Conservation (phyloP, 2,888 invertebrate species). For the Erebia palarica region DNA sequence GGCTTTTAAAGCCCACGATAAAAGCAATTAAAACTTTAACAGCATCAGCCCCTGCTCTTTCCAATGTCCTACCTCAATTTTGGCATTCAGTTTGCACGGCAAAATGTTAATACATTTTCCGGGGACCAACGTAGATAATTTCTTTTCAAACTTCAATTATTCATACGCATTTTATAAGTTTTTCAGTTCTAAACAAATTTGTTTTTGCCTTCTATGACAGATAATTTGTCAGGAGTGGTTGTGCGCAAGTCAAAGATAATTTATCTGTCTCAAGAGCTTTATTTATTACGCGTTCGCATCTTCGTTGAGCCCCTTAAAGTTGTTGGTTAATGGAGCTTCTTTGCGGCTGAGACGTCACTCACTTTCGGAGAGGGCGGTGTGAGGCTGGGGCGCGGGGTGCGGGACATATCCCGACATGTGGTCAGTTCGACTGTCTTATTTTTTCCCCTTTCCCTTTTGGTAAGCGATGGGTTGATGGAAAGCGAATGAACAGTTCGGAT, state of each 20-base stretch:
- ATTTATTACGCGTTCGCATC: conserved; percentile 80
- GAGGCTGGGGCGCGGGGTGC: conserved; percentile 33
- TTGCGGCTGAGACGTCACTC: conserved; percentile 69
- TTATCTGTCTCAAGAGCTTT: conserved; percentile 80
- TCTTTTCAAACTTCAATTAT: conserved; percentile 44
- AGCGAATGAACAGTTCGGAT: conserved; percentile 59
- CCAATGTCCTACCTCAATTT: conserved; percentile 59
- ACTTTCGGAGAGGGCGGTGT: conserved; percentile 47
- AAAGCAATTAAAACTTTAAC: conserved; percentile 79
- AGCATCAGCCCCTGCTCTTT: conserved; percentile 64
- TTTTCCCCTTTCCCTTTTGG: conserved; percentile 58
- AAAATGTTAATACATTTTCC: conserved; percentile 44
- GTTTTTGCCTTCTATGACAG: conserved; percentile 79
- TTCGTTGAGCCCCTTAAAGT: conserved; percentile 75
- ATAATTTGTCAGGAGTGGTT: conserved; percentile 78
- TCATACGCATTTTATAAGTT: conserved; percentile 61
- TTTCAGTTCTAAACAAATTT: conserved; percentile 75
- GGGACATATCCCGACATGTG: conserved; percentile 47
- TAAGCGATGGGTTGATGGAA: conserved; percentile 64
- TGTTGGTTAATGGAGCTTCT: conserved; percentile 76
- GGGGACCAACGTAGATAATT: conserved; percentile 28
- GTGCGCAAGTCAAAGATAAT: conserved; percentile 79
- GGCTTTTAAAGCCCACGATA: conserved; percentile 68
- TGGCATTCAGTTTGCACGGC: conserved; percentile 51
- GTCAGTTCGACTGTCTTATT: conserved; percentile 54